Evolutionary conservation across 2,888 invertebrate species (phyloP).

Genomic region (Tipula unca): DNA sequence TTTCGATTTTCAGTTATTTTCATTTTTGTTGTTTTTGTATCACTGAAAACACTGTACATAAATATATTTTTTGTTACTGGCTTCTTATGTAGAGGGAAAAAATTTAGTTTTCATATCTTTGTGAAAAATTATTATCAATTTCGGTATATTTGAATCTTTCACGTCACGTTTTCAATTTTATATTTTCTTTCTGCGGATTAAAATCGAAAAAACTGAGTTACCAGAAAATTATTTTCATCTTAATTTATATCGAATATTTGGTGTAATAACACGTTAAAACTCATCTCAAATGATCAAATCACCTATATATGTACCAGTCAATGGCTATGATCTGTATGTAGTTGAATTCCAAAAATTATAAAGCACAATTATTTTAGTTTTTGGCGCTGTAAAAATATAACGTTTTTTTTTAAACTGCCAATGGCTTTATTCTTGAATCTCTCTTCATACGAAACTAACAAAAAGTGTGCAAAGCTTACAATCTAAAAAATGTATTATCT

Average conservation of each 20-base stretch:
- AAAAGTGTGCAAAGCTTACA: no score
- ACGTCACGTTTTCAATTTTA: neutral
- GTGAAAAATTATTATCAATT: neutral
- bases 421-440: no score
- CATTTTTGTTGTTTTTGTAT: neutral
- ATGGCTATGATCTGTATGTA: no score
- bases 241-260: neutral
- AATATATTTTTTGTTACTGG: neutral
- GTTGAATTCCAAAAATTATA: no score
- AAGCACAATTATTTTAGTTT: no score
- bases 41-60: neutral
- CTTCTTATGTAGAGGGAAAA: neutral
- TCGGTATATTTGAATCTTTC: neutral
- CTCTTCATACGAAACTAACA: no score
- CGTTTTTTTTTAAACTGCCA: no score
- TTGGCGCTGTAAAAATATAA: no score
- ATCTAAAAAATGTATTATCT: no score
- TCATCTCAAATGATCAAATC: no score
- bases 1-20: neutral
- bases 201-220: neutral
- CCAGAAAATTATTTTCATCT: neutral
- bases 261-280: neutral
- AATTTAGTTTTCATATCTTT: neutral
- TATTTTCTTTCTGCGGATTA: neutral
- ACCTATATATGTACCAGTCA: no score